Conservation (phyloP, 1,140 invertebrate species). For the Arion vulgaris region DNA sequence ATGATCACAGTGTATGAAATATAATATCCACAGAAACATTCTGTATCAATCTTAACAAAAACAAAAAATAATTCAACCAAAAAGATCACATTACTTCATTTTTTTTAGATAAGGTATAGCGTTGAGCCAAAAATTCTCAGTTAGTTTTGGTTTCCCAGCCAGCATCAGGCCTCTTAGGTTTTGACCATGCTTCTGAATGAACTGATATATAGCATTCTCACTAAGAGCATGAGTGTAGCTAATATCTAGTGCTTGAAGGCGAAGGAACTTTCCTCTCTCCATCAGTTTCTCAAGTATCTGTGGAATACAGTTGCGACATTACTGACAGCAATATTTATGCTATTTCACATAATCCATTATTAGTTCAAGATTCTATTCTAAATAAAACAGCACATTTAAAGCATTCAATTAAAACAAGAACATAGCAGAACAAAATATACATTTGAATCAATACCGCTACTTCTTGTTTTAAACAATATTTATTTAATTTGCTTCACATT, state of each 20-base stretch:
- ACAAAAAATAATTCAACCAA: not conserved
- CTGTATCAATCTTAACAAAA: too few relatives aligned
- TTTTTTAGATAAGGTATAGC: conserved; percentile 91
- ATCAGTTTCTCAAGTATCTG: conserved; percentile 89
- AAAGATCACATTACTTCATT: conserved; percentile 81
- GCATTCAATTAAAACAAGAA: too few relatives aligned
- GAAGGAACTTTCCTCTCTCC: conserved; percentile 88
- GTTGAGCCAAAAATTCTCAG: conserved; percentile 96
- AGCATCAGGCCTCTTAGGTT: conserved; percentile 90
- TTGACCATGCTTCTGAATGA: conserved; percentile 89
- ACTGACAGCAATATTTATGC: too few relatives aligned
- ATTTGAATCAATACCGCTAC: too few relatives aligned
- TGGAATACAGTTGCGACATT: conserved; percentile 36
- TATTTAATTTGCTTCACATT: too few relatives aligned
- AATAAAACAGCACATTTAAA: too few relatives aligned
- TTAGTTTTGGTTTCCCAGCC: conserved; percentile 97
- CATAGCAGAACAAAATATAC: too few relatives aligned
- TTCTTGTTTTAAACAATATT: too few relatives aligned
- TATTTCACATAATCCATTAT: too few relatives aligned
- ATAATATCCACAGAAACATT: too few relatives aligned
- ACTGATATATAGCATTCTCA: conserved; percentile 92
- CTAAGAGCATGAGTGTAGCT: conserved; percentile 95
- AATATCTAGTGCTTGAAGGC: conserved; percentile 90
- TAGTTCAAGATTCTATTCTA: too few relatives aligned
- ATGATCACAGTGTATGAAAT: too few relatives aligned